Evolutionary conservation across 2,113 vertebrate species (phyloP).

Genomic region (Stomatorhinus ivindoensis): DNA sequence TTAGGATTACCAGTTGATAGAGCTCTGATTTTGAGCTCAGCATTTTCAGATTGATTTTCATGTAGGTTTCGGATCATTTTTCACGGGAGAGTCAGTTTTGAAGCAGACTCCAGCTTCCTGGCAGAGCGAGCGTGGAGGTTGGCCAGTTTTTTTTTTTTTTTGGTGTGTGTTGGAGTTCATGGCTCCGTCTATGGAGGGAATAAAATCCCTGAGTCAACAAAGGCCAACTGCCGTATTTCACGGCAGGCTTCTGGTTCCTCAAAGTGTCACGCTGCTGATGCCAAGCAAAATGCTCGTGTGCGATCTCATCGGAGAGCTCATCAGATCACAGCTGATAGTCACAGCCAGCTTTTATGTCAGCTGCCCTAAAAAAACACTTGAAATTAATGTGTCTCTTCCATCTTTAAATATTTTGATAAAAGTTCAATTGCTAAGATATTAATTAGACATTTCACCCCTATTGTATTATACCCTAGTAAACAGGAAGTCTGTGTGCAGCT

Average conservation of each 20-base stretch:
- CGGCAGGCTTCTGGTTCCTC: not conserved
- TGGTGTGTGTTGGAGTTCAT: not conserved
- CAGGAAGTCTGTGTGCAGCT: not conserved
- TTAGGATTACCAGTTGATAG: not conserved
- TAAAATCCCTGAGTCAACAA: constrained; percentile 1
- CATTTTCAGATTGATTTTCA: not conserved
- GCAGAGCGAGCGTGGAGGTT: not conserved
- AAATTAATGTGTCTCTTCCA: not conserved
- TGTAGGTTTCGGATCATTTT: not conserved
- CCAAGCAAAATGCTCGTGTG: not conserved
- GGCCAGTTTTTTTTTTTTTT: not conserved
- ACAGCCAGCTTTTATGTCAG: not conserved
- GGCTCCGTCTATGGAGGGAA: not conserved
- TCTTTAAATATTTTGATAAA: not conserved
- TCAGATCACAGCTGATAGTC: not conserved
- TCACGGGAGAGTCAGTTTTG: not conserved
- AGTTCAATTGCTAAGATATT: not conserved
- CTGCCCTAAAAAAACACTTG: not conserved
- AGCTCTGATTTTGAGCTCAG: not conserved
- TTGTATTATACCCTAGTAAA: not conserved
- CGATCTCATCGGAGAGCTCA: not conserved
- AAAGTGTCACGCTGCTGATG: not conserved
- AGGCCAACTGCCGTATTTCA: not conserved
- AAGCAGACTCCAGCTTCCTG: not conserved
- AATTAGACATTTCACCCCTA: not conserved